These are phyloP conservation scores for Acrocephalus arundinaceus DNA, from an alignment of 2,113 vertebrate genomes.

Conservation along the genomic window DNA sequence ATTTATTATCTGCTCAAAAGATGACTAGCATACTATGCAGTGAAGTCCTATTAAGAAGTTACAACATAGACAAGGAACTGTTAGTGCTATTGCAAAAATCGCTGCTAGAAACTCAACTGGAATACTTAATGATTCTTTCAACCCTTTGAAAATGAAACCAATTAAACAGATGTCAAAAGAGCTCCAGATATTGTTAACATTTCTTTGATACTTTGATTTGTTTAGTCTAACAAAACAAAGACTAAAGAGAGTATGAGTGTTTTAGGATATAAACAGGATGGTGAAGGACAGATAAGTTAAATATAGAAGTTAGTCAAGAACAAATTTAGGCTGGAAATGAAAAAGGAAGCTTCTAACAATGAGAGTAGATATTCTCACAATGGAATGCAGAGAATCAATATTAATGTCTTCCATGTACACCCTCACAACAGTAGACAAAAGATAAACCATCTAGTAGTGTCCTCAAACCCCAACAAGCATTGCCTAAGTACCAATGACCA, in stretches of 20 bases:
- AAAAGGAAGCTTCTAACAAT: background rate
- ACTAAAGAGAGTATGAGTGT: background rate
- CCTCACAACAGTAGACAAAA: background rate
- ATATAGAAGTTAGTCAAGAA: background rate
- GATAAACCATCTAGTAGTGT: background rate
- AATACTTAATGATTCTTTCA: background rate
- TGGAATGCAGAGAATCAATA: background rate
- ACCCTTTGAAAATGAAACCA: background rate
- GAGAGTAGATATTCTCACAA: background rate
- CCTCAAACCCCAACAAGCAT: background rate
- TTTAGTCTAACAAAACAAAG: slow-evolving; percentile 1
- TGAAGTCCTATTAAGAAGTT: background rate
- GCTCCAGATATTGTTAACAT: background rate
- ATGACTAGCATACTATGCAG: background rate
- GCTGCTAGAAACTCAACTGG: background rate
- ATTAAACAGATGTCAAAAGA: background rate
- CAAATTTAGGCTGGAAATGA: background rate
- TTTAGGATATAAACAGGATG: background rate
- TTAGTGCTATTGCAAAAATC: background rate
- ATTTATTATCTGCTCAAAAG: background rate
- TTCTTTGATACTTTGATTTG: background rate
- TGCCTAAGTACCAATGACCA: background rate
- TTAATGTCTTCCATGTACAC: background rate
- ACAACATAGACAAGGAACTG: background rate
- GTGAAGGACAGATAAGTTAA: background rate